A percentile compares a stretch with the other conserved stretches of the same genome.
phyloP scores from a whole-genome alignment of 2,888 invertebrate genomes.

The Scaptodrosophila latifasciaeformis region DNA sequence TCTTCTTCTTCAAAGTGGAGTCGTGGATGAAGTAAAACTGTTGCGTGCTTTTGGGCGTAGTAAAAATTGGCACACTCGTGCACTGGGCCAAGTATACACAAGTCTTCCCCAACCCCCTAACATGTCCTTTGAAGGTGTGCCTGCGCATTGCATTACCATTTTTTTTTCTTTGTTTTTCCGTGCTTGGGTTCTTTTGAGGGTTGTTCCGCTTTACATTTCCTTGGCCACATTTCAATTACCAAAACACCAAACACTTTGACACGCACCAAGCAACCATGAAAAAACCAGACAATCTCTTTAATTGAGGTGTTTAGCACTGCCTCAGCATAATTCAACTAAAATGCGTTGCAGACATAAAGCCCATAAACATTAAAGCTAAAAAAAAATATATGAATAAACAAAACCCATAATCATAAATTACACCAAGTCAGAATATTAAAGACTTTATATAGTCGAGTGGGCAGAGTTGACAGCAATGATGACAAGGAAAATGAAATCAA shows the following conservation, averaged over 20 bases:
- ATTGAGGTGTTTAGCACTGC: conserved; percentile 58
- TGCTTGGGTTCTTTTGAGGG: conserved; percentile 18
- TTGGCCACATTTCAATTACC: conserved; percentile 36
- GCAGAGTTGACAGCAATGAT: no score
- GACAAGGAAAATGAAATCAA: no score
- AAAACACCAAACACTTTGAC: conserved; percentile 35
- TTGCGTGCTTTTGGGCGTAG: conserved; percentile 59
- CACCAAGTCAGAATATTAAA: no score
- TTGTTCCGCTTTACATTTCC: no score
- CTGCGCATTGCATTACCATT: conserved; percentile 41
- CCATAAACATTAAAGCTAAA: no score
- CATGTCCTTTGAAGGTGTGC: conserved; percentile 40
- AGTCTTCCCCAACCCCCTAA: no score
- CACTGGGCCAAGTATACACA: conserved; percentile 41
- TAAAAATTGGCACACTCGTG: conserved; percentile 61
- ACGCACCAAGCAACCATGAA: conserved; percentile 35
- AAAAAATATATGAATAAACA: no score
- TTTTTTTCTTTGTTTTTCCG: no score
- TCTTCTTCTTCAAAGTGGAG: no score
- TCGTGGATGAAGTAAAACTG: conserved; percentile 50
- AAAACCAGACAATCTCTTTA: conserved; percentile 54
- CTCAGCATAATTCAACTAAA: no score
- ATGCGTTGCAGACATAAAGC: conserved; percentile 33
- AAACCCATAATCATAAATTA: conserved; percentile 59
- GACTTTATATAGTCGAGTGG: no score